These are phyloP conservation scores for Lepus europaeus DNA, from an alignment of 2,113 vertebrate species.

Conservation along the genomic window DNA sequence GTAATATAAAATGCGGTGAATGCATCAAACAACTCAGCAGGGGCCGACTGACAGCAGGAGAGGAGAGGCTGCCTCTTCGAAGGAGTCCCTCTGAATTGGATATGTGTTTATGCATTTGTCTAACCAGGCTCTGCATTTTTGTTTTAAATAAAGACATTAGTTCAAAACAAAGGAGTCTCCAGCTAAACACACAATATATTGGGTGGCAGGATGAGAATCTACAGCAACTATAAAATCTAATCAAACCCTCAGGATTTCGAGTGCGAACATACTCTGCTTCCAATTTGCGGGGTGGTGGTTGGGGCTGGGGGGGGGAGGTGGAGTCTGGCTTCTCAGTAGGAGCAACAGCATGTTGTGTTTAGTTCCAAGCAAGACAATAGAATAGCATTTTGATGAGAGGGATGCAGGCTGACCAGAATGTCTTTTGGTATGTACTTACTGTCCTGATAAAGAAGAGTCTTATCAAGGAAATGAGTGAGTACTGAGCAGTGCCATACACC, in stretches of 20 bases:
- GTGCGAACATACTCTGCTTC: conserved; percentile 26
- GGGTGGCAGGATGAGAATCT: conserved; percentile 43
- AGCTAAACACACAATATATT: conserved; percentile 45
- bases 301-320: no score
- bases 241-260: conserved; percentile 66
- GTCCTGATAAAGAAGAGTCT: neutral
- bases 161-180: conserved; percentile 76
- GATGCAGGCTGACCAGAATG: neutral
- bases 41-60: conserved; percentile 84
- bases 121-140: conserved; percentile 70
- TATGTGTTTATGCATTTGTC: conserved; percentile 84
- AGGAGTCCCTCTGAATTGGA: conserved; percentile 79
- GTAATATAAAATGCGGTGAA: conserved; percentile 88
- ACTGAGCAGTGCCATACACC: neutral
- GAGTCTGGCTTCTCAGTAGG: neutral
- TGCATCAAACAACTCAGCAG: conserved; percentile 85
- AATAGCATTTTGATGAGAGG: conserved; percentile 46
- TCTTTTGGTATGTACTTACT: conserved; percentile 1
- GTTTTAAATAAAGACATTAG: conserved; percentile 81
- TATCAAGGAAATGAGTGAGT: neutral
- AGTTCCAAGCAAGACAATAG: conserved; percentile 44
- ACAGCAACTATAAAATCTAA: conserved; percentile 69
- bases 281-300: neutral
- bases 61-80: conserved; percentile 77
- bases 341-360: neutral